A percentile compares a stretch with the other conserved stretches of the same genome.
Conservation (phyloP, 2,113 vertebrate genomes). For the Neopipo cinnamomea region DNA sequence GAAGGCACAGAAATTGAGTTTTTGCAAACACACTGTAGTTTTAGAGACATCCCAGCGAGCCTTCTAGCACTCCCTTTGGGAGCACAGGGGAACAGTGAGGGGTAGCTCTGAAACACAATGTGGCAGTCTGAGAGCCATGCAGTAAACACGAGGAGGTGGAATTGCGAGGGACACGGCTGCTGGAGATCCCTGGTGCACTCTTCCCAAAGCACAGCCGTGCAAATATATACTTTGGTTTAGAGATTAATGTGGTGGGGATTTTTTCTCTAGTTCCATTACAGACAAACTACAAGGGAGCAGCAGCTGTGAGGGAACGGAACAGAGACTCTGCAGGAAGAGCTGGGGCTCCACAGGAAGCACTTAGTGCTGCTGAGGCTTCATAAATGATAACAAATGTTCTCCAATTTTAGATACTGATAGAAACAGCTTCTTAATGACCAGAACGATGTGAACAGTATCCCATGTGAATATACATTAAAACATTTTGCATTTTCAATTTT, state of each 20-base stretch:
- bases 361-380: conserved; percentile 10
- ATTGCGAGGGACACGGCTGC: neutral
- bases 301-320: neutral
- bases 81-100: neutral
- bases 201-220: neutral
- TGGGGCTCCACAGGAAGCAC: conserved; percentile 17
- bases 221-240: neutral
- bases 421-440: neutral
- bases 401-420: neutral
- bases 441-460: neutral
- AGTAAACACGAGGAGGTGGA: neutral
- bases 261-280: neutral
- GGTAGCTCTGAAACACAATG: neutral
- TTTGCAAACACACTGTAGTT: neutral
- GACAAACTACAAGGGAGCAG: neutral
- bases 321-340: neutral
- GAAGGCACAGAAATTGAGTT: neutral
- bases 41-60: neutral
- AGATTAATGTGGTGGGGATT: neutral
- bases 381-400: conserved; percentile 1
- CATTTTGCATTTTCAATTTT: neutral
- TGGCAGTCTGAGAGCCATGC: neutral
- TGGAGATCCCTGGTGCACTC: neutral
- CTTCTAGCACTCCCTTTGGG: fast-evolving
- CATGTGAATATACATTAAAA: neutral